Percentiles rank a stretch among this genome's conserved stretches.
Evolutionary conservation across 1,140 invertebrate species (phyloP).

Genomic region (Andrena cerasifolii): DNA sequence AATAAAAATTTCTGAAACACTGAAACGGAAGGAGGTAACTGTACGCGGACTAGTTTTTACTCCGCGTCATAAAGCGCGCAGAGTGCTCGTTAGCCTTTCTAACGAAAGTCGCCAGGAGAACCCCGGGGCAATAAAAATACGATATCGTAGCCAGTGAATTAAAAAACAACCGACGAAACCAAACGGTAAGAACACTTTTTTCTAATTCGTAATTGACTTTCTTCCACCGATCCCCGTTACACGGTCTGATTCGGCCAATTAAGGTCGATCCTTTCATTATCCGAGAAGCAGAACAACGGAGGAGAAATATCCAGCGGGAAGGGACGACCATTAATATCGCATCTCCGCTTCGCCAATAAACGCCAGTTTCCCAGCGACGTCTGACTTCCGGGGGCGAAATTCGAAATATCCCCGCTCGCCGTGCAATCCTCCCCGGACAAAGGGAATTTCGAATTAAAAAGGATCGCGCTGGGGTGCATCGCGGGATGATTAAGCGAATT

Average conservation of each 20-base stretch:
- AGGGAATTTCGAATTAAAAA: neutral
- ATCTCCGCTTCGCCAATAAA: neutral
- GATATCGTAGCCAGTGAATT: neutral
- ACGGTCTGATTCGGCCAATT: conserved; percentile 6
- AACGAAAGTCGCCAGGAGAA: too few species aligned
- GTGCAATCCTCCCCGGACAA: neutral
- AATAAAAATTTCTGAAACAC: too few species aligned
- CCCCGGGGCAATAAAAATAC: too few species aligned
- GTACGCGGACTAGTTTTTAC: too few species aligned
- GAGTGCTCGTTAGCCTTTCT: too few species aligned
- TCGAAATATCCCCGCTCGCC: neutral
- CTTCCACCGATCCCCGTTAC: neutral
- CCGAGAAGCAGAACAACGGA: neutral
- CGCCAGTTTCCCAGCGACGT: neutral
- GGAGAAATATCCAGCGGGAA: neutral
- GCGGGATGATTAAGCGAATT: conserved; percentile 8
- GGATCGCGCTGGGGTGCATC: neutral
- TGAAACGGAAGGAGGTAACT: too few species aligned
- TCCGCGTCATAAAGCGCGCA: too few species aligned
- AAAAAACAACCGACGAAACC: neutral
- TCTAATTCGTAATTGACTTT: conserved; percentile 3
- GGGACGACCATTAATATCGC: neutral
- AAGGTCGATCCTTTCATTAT: conserved; percentile 9
- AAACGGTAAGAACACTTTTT: neutral
- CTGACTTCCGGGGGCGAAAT: neutral